Percentiles rank a stretch among this genome's conserved stretches.
These are phyloP conservation scores for Troglohyphantes excavatus DNA, from an alignment of 2,888 invertebrate genomes.

Conservation along the genomic window DNA sequence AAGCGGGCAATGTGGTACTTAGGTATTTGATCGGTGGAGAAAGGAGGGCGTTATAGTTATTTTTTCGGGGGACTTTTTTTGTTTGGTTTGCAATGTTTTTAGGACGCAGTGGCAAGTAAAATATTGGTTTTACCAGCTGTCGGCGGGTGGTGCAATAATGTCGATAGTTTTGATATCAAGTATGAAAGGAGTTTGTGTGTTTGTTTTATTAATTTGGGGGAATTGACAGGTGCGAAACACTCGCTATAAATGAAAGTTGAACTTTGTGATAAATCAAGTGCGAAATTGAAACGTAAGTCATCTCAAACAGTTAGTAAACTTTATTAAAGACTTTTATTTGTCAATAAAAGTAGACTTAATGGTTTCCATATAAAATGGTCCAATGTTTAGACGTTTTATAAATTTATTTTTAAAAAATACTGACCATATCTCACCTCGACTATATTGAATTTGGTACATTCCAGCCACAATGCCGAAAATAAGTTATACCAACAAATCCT, in stretches of 20 bases:
- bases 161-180: background rate
- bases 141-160: background rate
- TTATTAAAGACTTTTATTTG: no score
- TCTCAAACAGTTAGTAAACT: no score
- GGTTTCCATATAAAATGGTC: no score
- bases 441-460: no score
- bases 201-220: background rate
- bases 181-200: background rate
- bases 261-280: no score
- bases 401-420: no score
- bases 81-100: slow-evolving; percentile 4
- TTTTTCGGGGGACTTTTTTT: slow-evolving; percentile 4
- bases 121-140: slow-evolving; percentile 26
- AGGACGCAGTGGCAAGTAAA: slow-evolving; percentile 17
- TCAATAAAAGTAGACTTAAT: no score
- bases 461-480: no score
- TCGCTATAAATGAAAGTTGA: background rate
- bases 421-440: no score
- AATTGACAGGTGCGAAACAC: background rate
- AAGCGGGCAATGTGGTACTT: background rate
- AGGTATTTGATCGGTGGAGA: background rate
- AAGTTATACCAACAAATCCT: no score
- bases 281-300: background rate
- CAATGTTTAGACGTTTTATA: no score
- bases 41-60: background rate